Percentiles rank a stretch among this genome's conserved stretches.
These are phyloP conservation scores for Paragorgia papillata DNA, from an alignment of 92 coral and sea anemone species.

Conservation along the genomic window DNA sequence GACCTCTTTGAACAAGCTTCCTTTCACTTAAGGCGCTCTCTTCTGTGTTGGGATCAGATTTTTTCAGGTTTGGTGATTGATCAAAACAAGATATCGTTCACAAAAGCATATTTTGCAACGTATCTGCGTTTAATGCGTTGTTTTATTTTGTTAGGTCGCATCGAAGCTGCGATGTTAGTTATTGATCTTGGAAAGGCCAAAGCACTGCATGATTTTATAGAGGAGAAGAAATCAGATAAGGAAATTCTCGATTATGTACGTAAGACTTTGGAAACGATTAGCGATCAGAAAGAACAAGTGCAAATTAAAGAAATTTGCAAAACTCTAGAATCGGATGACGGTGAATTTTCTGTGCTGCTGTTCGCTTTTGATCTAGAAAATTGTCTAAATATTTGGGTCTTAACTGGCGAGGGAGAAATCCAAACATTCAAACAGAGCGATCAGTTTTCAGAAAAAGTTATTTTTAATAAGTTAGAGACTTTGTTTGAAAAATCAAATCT, in stretches of 20 bases:
- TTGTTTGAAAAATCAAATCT: not conserved
- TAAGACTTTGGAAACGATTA: not conserved
- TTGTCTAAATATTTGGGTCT: slow-evolving; percentile 11
- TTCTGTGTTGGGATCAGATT: not conserved
- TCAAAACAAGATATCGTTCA: slow-evolving; percentile 14
- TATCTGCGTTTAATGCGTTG: not conserved
- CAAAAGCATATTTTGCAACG: too few species aligned
- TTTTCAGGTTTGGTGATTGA: not conserved
- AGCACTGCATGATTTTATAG: slow-evolving; percentile 33
- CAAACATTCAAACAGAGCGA: not conserved
- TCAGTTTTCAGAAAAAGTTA: not conserved
- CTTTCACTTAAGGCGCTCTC: not conserved
- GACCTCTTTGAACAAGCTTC: not conserved
- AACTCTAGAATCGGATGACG: not conserved
- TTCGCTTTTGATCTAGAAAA: not conserved
- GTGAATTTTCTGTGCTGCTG: not conserved
- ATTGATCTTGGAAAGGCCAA: slow-evolving; percentile 52
- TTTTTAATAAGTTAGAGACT: not conserved
- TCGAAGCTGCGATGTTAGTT: slow-evolving; percentile 43
- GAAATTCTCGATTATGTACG: not conserved
- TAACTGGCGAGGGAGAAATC: not conserved
- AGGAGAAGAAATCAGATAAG: not conserved
- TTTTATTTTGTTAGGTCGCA: slow-evolving; percentile 4
- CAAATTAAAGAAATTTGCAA: not conserved
- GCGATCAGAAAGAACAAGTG: not conserved